These are phyloP conservation scores for Dicycla oo DNA, from an alignment of 2,888 invertebrate species.

Conservation along the genomic window DNA sequence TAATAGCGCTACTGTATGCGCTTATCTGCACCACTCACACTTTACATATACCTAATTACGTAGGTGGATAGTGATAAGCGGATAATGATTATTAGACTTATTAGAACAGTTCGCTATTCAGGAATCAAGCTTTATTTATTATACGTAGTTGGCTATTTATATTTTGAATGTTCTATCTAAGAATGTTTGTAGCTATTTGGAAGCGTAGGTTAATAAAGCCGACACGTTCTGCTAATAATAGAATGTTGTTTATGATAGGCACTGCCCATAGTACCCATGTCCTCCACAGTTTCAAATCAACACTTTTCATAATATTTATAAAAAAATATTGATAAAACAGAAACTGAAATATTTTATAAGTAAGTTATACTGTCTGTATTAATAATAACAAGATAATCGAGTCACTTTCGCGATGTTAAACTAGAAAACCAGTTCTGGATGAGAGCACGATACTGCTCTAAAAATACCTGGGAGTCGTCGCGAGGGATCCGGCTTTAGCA, in stretches of 20 bases:
- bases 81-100: conserved; percentile 49
- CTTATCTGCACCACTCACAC: conserved; percentile 63
- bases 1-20: conserved; percentile 50
- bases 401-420: conserved; percentile 77
- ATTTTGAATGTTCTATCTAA: conserved; percentile 31
- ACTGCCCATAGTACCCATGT: conserved; percentile 2
- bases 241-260: conserved; percentile 42
- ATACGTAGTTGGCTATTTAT: conserved; percentile 40
- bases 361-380: conserved; percentile 18
- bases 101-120: conserved; percentile 9
- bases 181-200: conserved; percentile 36
- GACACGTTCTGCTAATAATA: conserved; percentile 55
- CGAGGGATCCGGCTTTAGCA: conserved; percentile 67
- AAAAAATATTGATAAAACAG: background rate
- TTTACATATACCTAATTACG: conserved; percentile 47
- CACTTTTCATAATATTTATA: background rate
- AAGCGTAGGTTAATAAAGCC: conserved; percentile 43
- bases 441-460: conserved; percentile 71
- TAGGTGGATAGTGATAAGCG: conserved; percentile 65
- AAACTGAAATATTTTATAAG: conserved; percentile 20
- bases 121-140: background rate
- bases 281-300: conserved; percentile 1
- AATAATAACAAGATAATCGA: conserved; percentile 59
- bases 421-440: conserved; percentile 79
- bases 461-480: conserved; percentile 81